Conservation (phyloP, 2,113 vertebrate genomes). For the Myotis davidii region DNA sequence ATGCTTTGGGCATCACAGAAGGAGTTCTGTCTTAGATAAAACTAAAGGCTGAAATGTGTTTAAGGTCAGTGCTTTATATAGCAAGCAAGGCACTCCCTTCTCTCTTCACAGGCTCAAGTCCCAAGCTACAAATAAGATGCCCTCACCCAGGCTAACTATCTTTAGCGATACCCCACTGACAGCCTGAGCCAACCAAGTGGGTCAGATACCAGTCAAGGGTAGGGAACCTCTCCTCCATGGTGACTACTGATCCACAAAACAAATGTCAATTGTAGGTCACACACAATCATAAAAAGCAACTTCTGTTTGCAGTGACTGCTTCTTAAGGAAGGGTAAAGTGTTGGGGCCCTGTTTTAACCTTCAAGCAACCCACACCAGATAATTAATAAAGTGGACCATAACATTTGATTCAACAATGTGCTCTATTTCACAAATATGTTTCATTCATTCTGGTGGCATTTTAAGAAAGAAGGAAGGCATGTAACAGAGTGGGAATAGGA, state of each 20-base stretch:
- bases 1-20: not conserved
- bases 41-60: constrained; percentile 3
- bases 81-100: constrained; percentile 26
- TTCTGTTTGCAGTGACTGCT: constrained; percentile 22
- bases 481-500: not conserved
- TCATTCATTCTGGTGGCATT: not conserved
- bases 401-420: not conserved
- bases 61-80: constrained; percentile 58
- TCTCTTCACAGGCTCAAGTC: not conserved
- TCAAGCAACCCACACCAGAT: not conserved
- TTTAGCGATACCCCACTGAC: constrained; percentile 42
- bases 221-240: not conserved
- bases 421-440: not conserved
- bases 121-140: constrained; percentile 23
- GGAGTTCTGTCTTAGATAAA: constrained; percentile 47
- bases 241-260: constrained; percentile 52
- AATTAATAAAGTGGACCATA: not conserved
- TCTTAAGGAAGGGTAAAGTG: not conserved
- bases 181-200: constrained; percentile 55
- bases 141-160: constrained; percentile 33
- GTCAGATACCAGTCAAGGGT: constrained; percentile 54
- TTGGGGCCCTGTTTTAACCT: not conserved
- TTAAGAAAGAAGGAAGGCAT: not conserved
- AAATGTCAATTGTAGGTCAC: constrained; percentile 36
- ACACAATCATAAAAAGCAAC: not conserved